Conservation (phyloP, 2,113 vertebrate species). For the Bufo bufo region DNA sequence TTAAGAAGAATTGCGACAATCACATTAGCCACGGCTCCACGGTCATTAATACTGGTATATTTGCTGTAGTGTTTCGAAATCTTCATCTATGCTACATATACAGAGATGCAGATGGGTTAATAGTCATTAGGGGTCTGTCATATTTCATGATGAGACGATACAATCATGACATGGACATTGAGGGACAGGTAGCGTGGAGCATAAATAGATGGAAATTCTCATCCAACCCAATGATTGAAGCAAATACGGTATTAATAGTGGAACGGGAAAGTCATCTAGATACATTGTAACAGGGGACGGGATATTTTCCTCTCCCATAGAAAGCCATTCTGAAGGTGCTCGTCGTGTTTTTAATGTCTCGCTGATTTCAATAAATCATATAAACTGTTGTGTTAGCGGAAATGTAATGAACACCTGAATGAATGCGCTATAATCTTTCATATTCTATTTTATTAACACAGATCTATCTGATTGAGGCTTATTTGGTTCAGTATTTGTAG, state of each 20-base stretch:
- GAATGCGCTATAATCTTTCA: background rate
- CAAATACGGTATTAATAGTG: background rate
- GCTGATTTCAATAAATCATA: background rate
- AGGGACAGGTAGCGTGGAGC: background rate
- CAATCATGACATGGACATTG: slow-evolving; percentile 13
- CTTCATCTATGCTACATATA: slow-evolving; percentile 5
- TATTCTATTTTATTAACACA: background rate
- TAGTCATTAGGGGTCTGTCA: slow-evolving; percentile 24
- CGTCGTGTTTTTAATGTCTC: background rate
- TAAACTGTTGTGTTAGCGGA: background rate
- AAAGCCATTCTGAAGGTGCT: background rate
- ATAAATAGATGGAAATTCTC: background rate
- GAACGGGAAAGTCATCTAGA: background rate
- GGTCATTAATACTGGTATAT: slow-evolving; percentile 26
- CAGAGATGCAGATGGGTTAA: slow-evolving; percentile 1
- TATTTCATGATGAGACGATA: slow-evolving; percentile 20
- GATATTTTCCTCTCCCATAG: background rate
- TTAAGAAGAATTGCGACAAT: slow-evolving; percentile 45
- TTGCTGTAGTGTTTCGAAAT: slow-evolving; percentile 10
- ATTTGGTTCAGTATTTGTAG: too few relatives aligned
- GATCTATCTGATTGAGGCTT: too few relatives aligned
- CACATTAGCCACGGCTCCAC: slow-evolving; percentile 31
- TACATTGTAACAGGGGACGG: background rate
- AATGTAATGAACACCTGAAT: background rate
- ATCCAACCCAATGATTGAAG: background rate